These are phyloP conservation scores for Lepus europaeus DNA, from an alignment of 2,113 vertebrate genomes.

Conservation along the genomic window DNA sequence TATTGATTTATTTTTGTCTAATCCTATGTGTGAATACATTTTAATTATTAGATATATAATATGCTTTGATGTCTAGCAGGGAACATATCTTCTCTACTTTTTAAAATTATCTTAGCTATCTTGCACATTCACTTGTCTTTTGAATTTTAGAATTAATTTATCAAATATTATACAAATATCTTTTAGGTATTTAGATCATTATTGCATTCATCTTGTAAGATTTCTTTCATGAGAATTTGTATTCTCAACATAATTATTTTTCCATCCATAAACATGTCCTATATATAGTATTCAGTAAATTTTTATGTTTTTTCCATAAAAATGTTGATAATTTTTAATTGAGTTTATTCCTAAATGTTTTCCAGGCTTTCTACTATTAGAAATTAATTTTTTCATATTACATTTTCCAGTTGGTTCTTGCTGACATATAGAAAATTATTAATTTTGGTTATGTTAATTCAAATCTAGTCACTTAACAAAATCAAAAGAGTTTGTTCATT, in stretches of 20 bases:
- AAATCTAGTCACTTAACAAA: background rate
- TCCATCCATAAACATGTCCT: background rate
- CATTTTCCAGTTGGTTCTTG: constrained; percentile 54
- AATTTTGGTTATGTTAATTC: background rate
- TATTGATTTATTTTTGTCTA: constrained; percentile 53
- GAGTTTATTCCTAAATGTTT: constrained; percentile 18
- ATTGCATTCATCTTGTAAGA: constrained; percentile 48
- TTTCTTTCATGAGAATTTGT: constrained; percentile 54
- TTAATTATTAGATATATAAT: constrained; percentile 52
- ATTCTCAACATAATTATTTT: background rate
- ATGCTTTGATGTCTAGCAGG: constrained; percentile 7
- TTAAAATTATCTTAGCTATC: constrained; percentile 34
- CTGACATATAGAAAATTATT: background rate
- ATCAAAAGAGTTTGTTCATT: constrained; percentile 44
- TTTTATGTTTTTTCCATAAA: constrained; percentile 53
- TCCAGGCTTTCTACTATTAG: background rate
- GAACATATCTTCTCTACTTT: constrained; percentile 18
- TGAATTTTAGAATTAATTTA: constrained; percentile 48
- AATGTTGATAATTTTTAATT: background rate
- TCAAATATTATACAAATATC: constrained; percentile 33
- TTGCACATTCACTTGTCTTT: constrained; percentile 31
- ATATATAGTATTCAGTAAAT: constrained; percentile 16
- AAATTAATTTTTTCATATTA: constrained; percentile 23
- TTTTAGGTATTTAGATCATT: background rate
- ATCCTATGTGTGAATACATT: constrained; percentile 38